These are phyloP conservation scores for Neoniphon sammara DNA, from an alignment of 2,797 vertebrate genomes.

Conservation along the genomic window DNA sequence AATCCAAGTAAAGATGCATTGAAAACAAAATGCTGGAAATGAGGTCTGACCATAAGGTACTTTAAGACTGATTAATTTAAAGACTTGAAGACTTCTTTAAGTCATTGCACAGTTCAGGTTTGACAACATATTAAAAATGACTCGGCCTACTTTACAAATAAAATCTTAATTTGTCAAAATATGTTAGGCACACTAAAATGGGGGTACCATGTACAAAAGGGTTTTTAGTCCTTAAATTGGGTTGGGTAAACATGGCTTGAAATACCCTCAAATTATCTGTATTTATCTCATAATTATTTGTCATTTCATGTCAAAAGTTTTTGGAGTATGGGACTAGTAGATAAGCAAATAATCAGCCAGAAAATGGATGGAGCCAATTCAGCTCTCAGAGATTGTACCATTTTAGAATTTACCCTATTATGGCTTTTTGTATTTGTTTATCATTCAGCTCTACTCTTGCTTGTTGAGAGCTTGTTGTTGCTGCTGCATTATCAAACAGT, in stretches of 20 bases:
- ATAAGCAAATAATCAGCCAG: too few relatives aligned
- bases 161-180: not conserved
- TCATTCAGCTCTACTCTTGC: accelerated
- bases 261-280: not conserved
- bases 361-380: not conserved
- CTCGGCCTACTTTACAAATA: too few relatives aligned
- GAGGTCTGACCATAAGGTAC: not conserved
- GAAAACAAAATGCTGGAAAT: not conserved
- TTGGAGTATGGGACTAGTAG: not conserved
- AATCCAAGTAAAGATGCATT: not conserved
- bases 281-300: not conserved
- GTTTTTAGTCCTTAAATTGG: too few relatives aligned
- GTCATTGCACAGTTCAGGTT: too few relatives aligned
- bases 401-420: too few relatives aligned
- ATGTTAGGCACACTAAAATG: too few relatives aligned
- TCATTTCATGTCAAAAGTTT: not conserved
- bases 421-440: not conserved
- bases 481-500: not conserved
- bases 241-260: not conserved
- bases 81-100: too few relatives aligned
- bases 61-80: not conserved
- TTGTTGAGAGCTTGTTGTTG: not conserved
- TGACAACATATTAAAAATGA: too few relatives aligned
- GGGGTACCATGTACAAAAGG: too few relatives aligned
- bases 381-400: not conserved